Percentiles rank a stretch among this genome's conserved stretches.
Evolutionary conservation across 2,113 vertebrate genomes (phyloP).

Genomic region (Tetraodon nigroviridis): DNA sequence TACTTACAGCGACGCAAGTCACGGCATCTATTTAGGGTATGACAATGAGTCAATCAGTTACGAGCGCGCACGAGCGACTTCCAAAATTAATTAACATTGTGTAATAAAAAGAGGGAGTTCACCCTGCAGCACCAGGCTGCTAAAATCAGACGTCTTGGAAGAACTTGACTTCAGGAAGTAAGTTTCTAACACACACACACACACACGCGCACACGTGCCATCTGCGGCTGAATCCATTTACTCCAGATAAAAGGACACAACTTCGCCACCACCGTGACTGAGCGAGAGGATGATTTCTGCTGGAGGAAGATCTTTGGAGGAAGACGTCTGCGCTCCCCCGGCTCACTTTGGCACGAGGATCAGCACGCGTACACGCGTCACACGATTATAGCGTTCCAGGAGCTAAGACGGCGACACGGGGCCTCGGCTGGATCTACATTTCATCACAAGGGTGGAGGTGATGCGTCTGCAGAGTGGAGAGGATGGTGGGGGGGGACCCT

Average conservation of each 20-base stretch:
- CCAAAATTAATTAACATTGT: constrained; percentile 64
- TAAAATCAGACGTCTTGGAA: constrained; percentile 34
- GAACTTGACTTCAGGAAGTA: constrained; percentile 21
- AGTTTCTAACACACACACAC: constrained; percentile 1
- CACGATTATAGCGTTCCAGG: too few species aligned
- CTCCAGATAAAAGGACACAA: constrained; percentile 49
- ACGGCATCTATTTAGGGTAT: constrained; percentile 43
- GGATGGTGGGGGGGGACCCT: constrained; percentile 1
- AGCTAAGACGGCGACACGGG: too few species aligned
- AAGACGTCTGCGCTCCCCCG: not conserved
- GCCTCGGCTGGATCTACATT: too few species aligned
- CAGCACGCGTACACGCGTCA: too few species aligned
- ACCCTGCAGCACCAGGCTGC: constrained; percentile 8
- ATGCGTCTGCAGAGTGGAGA: too few species aligned
- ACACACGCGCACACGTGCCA: constrained; percentile 27
- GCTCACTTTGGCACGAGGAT: too few species aligned
- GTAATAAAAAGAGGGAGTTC: constrained; percentile 47
- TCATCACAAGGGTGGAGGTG: too few species aligned
- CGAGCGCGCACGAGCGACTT: constrained; percentile 43
- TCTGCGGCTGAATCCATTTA: constrained; percentile 36
- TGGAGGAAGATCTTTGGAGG: constrained; percentile 4
- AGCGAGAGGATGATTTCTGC: constrained; percentile 37
- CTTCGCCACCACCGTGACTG: constrained; percentile 41
- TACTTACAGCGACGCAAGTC: constrained; percentile 29
- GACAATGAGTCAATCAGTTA: constrained; percentile 60